These are phyloP conservation scores for Ianthella basta DNA, from an alignment of 37 sponge, comb jelly and placozoan species.

Conservation along the genomic window DNA sequence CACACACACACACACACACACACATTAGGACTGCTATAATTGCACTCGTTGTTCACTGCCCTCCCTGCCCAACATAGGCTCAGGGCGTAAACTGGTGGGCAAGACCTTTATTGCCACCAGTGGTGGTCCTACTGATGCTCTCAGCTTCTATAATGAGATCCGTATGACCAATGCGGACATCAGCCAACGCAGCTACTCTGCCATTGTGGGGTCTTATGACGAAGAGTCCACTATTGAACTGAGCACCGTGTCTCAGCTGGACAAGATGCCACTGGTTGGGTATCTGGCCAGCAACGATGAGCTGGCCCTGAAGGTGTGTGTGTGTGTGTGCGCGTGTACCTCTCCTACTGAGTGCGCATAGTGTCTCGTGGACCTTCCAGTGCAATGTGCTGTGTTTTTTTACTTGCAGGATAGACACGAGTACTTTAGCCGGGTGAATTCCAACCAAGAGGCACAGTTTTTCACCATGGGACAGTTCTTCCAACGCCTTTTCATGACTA, in stretches of 20 bases:
- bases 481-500: constrained; percentile 25
- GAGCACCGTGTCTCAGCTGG: constrained; percentile 30
- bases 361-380: not conserved
- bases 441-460: constrained; percentile 26
- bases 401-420: constrained; percentile 19
- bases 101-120: not conserved
- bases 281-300: constrained; percentile 28
- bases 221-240: constrained; percentile 43
- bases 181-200: not conserved
- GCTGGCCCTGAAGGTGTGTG: constrained; percentile 38
- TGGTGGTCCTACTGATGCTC: not conserved
- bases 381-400: not conserved
- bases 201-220: constrained; percentile 30
- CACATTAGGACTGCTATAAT: no score
- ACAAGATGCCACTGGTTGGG: constrained; percentile 44
- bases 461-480: constrained; percentile 25
- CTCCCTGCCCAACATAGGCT: not conserved
- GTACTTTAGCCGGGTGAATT: constrained; percentile 43
- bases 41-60: not conserved
- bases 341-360: not conserved
- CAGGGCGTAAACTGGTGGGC: constrained; percentile 12
- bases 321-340: no score
- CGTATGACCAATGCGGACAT: not conserved
- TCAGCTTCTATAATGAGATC: not conserved
- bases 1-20: no score